Evolutionary conservation across 2,113 vertebrate species (phyloP).

Genomic region (Dipodomys ordii): DNA sequence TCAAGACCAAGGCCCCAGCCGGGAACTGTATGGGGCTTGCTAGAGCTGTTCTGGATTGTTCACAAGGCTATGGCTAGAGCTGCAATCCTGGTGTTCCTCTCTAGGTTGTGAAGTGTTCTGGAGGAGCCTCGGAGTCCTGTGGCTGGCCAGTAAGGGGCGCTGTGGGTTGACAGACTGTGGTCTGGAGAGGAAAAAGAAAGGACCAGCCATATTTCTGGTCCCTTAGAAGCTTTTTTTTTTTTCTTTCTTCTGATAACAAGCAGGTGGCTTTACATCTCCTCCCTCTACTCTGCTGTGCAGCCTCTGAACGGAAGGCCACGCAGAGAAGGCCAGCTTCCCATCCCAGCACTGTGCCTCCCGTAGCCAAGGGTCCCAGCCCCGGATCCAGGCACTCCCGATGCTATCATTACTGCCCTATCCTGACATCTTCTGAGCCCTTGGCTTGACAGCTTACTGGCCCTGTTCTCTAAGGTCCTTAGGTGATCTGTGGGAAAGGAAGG

Average conservation of each 20-base stretch:
- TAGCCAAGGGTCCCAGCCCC: neutral
- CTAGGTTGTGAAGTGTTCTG: neutral
- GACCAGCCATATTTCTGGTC: too few species aligned
- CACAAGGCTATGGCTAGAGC: neutral
- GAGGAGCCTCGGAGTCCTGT: neutral
- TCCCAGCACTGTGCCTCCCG: too few species aligned
- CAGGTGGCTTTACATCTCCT: rapidly evolving
- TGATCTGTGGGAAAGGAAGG: neutral
- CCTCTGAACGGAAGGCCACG: too few species aligned
- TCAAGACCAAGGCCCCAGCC: neutral
- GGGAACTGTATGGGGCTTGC: neutral
- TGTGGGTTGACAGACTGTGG: slow-evolving; percentile 78
- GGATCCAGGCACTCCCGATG: too few species aligned
- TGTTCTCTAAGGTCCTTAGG: neutral
- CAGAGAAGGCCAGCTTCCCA: too few species aligned
- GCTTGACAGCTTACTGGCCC: neutral
- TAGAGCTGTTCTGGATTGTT: neutral
- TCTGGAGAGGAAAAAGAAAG: neutral
- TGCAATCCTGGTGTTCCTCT: rapidly evolving
- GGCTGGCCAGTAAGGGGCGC: slow-evolving; percentile 82
- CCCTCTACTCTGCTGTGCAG: too few species aligned
- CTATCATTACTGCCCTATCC: rapidly evolving
- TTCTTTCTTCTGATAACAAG: neutral
- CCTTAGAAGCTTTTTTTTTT: neutral
- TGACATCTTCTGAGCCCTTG: neutral